phyloP scores from a whole-genome alignment of 1,140 invertebrate genomes.

The Philotrypesis tridentata region DNA sequence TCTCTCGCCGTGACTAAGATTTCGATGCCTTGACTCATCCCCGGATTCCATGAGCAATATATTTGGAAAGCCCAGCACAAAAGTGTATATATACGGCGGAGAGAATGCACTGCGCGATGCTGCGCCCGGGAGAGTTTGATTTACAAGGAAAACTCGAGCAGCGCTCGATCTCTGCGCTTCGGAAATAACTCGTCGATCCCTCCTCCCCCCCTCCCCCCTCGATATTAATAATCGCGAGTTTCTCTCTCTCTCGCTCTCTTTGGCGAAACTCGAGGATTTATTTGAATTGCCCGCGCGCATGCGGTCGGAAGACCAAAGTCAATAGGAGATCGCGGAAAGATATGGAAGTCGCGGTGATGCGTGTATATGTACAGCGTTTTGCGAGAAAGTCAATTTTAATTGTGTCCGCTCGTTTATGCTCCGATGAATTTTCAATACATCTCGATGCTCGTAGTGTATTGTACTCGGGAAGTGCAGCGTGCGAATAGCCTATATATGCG shows the following conservation, averaged over 20 bases:
- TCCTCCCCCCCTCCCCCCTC: background rate
- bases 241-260: background rate
- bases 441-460: no score
- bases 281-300: background rate
- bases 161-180: no score
- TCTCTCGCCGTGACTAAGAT: background rate
- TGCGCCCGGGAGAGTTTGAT: background rate
- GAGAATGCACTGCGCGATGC: no score
- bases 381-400: background rate
- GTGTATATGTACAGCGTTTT: no score
- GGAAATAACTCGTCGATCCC: background rate
- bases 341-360: no score
- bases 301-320: background rate
- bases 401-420: no score
- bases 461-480: no score
- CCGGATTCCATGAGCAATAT: background rate
- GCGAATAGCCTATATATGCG: no score
- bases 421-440: no score
- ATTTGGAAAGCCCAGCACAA: background rate
- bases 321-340: background rate
- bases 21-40: background rate
- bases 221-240: conserved; percentile 3
- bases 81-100: background rate
- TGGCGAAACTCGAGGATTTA: background rate
- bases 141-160: background rate